Percentiles rank a stretch among this genome's conserved stretches.
These are phyloP conservation scores for Myzus persicae DNA, from an alignment of 1,140 invertebrate species.

Conservation along the genomic window DNA sequence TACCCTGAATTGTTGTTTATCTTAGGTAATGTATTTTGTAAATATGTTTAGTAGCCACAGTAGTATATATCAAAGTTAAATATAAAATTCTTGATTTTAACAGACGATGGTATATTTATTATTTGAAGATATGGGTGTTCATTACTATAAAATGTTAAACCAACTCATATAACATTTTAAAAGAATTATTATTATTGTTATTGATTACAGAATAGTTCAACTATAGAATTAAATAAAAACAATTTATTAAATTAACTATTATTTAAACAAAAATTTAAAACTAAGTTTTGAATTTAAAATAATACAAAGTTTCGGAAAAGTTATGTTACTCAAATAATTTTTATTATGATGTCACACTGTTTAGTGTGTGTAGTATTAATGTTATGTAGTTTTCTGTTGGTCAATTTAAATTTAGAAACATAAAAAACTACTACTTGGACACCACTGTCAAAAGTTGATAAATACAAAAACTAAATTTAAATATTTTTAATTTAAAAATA, in stretches of 20 bases:
- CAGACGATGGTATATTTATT: too few species aligned
- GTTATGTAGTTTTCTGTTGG: neutral
- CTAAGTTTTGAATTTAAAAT: neutral
- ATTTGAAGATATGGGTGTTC: too few species aligned
- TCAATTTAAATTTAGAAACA: neutral
- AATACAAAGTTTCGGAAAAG: neutral
- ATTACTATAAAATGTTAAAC: too few species aligned
- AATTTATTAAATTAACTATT: neutral
- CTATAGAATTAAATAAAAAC: neutral
- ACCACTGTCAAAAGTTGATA: neutral
- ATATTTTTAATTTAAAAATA: conserved; percentile 5
- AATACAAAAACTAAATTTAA: neutral
- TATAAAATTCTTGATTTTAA: too few species aligned
- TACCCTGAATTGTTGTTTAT: too few species aligned
- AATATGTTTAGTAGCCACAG: neutral
- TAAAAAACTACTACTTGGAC: neutral
- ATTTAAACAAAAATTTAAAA: neutral
- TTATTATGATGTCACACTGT: neutral
- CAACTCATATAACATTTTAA: too few species aligned
- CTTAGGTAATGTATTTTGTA: neutral
- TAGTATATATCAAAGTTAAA: too few species aligned
- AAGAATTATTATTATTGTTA: neutral
- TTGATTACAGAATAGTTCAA: neutral
- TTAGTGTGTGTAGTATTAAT: neutral
- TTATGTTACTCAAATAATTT: neutral